Base-by-base conservation (phyloP, 2,113 vertebrate species). In the Aptenodytes patagonicus region DNA sequence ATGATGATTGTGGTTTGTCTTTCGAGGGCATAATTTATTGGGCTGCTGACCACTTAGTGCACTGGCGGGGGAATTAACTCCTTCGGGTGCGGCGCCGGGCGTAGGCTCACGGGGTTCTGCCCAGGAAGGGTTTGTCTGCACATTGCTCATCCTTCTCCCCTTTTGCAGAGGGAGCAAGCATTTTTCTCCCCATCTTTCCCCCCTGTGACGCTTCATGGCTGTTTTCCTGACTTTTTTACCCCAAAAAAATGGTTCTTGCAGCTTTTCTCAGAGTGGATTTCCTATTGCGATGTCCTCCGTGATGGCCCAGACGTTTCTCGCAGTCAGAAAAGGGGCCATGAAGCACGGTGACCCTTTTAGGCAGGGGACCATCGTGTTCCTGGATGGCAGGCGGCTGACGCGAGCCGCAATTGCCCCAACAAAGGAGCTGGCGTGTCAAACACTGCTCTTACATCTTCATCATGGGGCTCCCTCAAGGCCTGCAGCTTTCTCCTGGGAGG, bases 1-100 rank as follows among this genome's bases (percentile, higher is more conserved):
- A 99, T 99, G 98, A 98, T 98, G 98, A 98, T 98, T 98, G 97
- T 87, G 98, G 98, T 98, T 98, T 98, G 98, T 99, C 96, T 97
- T 96, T 97, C 47, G 34, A 72, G 94, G 78, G 95, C 95, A 54
- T 97, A 97, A 98, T 98, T 98, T 98, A 98, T 98, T 97, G 97
- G 97, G 95, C 96, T 97, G 93, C 97, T 97, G 96, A 97, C 95
- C 97, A 96, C 95, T 97, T 97, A 97, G 84, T 85, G 90, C 84
- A 51, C 96, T 40, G 90, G 61, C 22, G 0, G 38, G 83, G 94
- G 95, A 91, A 83, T 98, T 98, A 98, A 98, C 98, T 96, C 98
- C 97, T 98, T 97, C 95, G 8, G 91, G 94, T 31, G 71, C 79
- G n/a, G 58, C 14, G 5, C 79, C 15, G 7, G 64, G 64, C 11